Conservation (phyloP, 2,797 vertebrate genomes). For the Dallia pectoralis region DNA sequence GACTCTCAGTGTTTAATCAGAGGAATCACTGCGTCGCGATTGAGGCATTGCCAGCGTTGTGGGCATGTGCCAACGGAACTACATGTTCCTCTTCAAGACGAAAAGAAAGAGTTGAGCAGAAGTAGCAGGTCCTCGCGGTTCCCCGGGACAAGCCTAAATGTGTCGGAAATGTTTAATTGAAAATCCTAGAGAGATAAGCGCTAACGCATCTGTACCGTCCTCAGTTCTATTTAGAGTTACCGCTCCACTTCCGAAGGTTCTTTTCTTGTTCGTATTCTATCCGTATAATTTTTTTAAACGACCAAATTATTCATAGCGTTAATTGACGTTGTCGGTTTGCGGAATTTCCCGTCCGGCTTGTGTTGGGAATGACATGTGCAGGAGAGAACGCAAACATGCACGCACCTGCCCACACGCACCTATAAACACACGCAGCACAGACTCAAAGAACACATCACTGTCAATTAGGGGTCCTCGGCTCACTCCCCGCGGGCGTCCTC, state of each 20-base stretch:
- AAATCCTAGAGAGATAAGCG: slow-evolving; percentile 49
- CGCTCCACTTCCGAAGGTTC: not conserved
- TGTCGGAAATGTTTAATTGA: slow-evolving; percentile 43
- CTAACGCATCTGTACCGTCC: slow-evolving; percentile 16
- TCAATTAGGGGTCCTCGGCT: slow-evolving; percentile 69
- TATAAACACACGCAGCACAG: slow-evolving; percentile 33
- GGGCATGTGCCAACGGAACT: not conserved
- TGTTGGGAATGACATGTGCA: slow-evolving; percentile 58
- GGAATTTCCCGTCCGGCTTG: slow-evolving; percentile 59
- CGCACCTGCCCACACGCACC: too few species aligned
- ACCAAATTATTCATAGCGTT: slow-evolving; percentile 32
- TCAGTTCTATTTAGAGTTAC: not conserved
- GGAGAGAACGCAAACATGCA: slow-evolving; percentile 55
- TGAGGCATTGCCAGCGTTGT: slow-evolving; percentile 4
- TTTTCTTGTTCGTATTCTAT: slow-evolving; percentile 39
- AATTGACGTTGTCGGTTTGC: slow-evolving; percentile 74
- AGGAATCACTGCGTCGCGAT: slow-evolving; percentile 17
- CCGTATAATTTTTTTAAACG: slow-evolving; percentile 37
- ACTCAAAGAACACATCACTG: slow-evolving; percentile 77
- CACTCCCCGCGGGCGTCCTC: slow-evolving; percentile 67
- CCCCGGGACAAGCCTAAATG: slow-evolving; percentile 45
- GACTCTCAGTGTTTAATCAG: not conserved
- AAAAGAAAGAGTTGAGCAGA: not conserved
- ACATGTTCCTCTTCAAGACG: slow-evolving; percentile 9
- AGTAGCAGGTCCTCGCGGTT: not conserved